Percentiles rank a stretch among this genome's conserved stretches.
Evolutionary conservation across 1,140 invertebrate species (phyloP).

Genomic region (Achatina immaculata): DNA sequence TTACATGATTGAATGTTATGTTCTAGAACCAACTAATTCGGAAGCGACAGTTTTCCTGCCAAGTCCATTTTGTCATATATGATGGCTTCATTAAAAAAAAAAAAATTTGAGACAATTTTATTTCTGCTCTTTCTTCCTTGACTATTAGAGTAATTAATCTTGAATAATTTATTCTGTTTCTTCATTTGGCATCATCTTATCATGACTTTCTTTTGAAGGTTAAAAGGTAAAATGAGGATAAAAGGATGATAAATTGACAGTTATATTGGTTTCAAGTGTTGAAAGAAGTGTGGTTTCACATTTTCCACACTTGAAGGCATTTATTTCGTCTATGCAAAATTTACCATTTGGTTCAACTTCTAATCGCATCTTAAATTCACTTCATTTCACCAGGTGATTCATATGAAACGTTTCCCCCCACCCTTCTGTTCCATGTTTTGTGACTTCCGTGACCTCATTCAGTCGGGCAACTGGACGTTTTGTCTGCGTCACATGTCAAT

Average conservation of each 20-base stretch:
- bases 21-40: no score
- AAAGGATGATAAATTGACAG: no score
- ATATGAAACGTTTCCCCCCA: neutral
- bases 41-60: neutral
- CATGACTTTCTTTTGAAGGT: neutral
- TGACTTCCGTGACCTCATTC: no score
- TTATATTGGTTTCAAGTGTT: conserved; percentile 1
- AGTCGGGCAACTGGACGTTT: neutral
- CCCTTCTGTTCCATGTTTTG: no score
- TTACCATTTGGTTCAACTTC: neutral
- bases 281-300: neutral
- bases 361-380: neutral
- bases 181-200: neutral
- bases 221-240: neutral
- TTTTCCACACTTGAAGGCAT: neutral
- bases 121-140: neutral
- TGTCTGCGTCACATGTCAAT: neutral
- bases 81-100: neutral
- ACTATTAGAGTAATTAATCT: no score
- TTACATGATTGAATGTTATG: no score
- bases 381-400: neutral
- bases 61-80: neutral
- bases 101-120: neutral
- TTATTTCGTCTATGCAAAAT: conserved; percentile 3
- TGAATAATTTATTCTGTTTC: neutral